Evolutionary conservation across 2,888 invertebrate genomes (phyloP).

Genomic region (Ctena decussata): DNA sequence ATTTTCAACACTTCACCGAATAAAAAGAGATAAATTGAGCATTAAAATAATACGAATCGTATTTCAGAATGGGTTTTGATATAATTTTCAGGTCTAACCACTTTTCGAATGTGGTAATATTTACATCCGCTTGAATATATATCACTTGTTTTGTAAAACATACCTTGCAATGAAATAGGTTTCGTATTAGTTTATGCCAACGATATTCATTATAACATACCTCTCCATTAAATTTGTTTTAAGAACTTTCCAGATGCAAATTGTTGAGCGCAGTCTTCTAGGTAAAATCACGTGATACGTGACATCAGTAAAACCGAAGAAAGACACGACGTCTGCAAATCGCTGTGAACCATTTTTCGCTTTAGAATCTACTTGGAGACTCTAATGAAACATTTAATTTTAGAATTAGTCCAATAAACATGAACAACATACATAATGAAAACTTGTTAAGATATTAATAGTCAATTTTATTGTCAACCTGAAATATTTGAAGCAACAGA

Average conservation of each 20-base stretch:
- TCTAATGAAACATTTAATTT: neutral
- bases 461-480: neutral
- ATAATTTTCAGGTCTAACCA: no score
- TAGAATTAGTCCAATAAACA: constrained; percentile 2
- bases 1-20: neutral
- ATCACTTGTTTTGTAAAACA: no score
- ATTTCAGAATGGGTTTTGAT: neutral
- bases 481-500: constrained; percentile 2
- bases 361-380: neutral
- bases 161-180: neutral
- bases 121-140: no score
- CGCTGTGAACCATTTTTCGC: neutral
- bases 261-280: neutral
- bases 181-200: constrained; percentile 7
- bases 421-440: neutral
- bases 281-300: neutral
- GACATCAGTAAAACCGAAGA: neutral
- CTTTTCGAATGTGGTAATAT: no score
- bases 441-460: neutral
- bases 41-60: constrained; percentile 6
- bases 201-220: neutral
- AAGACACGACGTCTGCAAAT: neutral
- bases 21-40: neutral
- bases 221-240: neutral
- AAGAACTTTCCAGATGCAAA: neutral